Conservation (phyloP, 2,113 vertebrate species). For the Cyanoliseus patagonus region DNA sequence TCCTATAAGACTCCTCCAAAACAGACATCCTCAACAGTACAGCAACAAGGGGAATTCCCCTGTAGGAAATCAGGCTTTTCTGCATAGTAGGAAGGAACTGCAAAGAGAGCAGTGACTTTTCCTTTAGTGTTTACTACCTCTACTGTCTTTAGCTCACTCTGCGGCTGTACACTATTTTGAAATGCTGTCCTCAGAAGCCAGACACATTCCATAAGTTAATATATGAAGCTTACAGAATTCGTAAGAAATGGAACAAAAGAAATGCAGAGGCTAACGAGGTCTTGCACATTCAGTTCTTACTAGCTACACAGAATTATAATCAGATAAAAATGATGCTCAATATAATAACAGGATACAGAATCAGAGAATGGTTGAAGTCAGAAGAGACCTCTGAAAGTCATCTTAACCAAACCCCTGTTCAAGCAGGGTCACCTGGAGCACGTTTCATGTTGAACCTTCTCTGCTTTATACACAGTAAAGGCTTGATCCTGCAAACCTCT, state of each 20-base stretch:
- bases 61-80: not conserved
- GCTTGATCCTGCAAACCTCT: not conserved
- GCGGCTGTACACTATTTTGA: not conserved
- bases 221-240: not conserved
- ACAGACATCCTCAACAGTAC: not conserved
- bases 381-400: not conserved
- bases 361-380: not conserved
- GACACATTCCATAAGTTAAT: not conserved
- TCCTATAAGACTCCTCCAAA: not conserved
- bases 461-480: not conserved
- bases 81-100: not conserved
- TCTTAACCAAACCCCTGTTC: not conserved
- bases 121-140: not conserved
- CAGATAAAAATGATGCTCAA: not conserved
- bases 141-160: not conserved
- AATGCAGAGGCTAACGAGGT: not conserved
- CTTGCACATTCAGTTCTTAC: not conserved
- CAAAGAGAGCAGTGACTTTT: not conserved
- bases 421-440: not conserved
- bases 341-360: not conserved
- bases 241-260: not conserved
- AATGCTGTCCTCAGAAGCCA: not conserved
- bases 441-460: not conserved
- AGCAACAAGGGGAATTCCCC: not conserved
- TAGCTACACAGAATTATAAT: not conserved